These are phyloP conservation scores for Aphelinus atriplicis DNA, from an alignment of 1,140 invertebrate genomes.

Conservation along the genomic window DNA sequence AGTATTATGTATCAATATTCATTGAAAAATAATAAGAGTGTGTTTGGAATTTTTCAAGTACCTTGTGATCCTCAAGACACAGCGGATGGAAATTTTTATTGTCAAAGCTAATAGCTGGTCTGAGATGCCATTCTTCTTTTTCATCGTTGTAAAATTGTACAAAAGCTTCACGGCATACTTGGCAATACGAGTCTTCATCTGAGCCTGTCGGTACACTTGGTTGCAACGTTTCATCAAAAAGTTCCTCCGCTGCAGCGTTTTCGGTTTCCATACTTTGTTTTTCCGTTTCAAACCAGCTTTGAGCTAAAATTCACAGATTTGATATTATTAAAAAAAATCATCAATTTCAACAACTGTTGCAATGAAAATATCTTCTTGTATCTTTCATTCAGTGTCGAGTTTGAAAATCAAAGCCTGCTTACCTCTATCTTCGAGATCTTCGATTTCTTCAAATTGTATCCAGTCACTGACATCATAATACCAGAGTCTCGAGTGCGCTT, in stretches of 20 bases:
- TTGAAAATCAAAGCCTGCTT: slow-evolving; percentile 30
- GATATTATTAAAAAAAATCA: too few species aligned
- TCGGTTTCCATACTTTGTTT: slow-evolving; percentile 67
- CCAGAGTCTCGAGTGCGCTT: slow-evolving; percentile 86
- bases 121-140: slow-evolving; percentile 94
- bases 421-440: slow-evolving; percentile 92
- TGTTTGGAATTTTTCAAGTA: slow-evolving; percentile 52
- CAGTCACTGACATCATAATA: slow-evolving; percentile 92
- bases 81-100: slow-evolving; percentile 88
- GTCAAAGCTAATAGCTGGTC: slow-evolving; percentile 82
- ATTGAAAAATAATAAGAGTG: slow-evolving; percentile 18
- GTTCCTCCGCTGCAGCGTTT: slow-evolving; percentile 60
- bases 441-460: slow-evolving; percentile 94
- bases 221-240: slow-evolving; percentile 66
- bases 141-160: slow-evolving; percentile 96
- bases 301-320: slow-evolving; percentile 69
- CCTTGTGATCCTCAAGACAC: slow-evolving; percentile 90
- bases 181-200: slow-evolving; percentile 75
- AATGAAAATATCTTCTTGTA: too few species aligned
- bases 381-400: not conserved
- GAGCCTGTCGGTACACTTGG: slow-evolving; percentile 73
- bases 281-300: slow-evolving; percentile 88
- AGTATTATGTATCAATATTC: slow-evolving; percentile 45
- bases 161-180: slow-evolving; percentile 90
- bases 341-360: too few species aligned